These are phyloP conservation scores for Microtus montanus DNA, from an alignment of 2,113 vertebrate genomes.

Conservation along the genomic window DNA sequence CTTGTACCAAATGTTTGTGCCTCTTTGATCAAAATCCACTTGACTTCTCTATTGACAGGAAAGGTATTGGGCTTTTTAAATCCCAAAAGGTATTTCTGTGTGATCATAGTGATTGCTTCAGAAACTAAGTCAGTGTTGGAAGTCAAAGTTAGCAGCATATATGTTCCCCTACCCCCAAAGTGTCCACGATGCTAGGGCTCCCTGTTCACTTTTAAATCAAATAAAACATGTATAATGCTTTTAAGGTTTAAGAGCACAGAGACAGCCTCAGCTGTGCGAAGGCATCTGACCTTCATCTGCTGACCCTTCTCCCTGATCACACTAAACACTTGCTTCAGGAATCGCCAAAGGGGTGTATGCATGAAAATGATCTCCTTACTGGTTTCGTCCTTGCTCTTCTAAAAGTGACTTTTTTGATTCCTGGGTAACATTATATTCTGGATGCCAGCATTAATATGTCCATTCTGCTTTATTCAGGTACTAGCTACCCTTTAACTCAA, in stretches of 20 bases:
- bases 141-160: slow-evolving; percentile 29
- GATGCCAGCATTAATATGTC: background rate
- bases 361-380: background rate
- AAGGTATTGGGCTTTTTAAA: background rate
- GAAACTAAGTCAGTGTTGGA: slow-evolving; percentile 36
- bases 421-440: background rate
- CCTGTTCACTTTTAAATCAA: slow-evolving; percentile 11
- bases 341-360: background rate
- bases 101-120: slow-evolving; percentile 21
- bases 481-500: background rate
- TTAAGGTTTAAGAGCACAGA: slow-evolving; percentile 20
- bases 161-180: background rate
- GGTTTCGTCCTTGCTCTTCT: background rate
- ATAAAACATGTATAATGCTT: slow-evolving; percentile 3
- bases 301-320: background rate
- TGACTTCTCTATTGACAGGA: background rate
- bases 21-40: slow-evolving; percentile 3
- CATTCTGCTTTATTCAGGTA: background rate
- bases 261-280: background rate
- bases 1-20: background rate
- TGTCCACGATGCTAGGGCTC: background rate
- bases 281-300: background rate
- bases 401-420: slow-evolving; percentile 44
- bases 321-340: slow-evolving; percentile 20
- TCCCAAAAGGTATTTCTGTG: background rate